Percentiles rank a stretch among this genome's conserved stretches.
phyloP scores from a whole-genome alignment of 1,140 invertebrate species.

The Euwallacea fornicatus region DNA sequence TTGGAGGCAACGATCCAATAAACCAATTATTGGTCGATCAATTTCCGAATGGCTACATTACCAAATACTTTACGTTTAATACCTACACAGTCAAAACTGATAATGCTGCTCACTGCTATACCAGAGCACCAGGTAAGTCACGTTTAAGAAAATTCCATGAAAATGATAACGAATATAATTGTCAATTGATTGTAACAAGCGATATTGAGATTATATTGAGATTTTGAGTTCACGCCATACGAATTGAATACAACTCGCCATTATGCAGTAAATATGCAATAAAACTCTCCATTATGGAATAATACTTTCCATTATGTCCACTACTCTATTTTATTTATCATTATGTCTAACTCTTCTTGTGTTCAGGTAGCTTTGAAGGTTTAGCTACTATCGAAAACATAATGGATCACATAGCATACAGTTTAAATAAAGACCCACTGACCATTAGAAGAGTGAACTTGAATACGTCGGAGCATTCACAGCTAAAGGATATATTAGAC shows the following conservation, averaged over 20 bases:
- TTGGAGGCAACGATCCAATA: conserved; percentile 37
- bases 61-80: conserved; percentile 25
- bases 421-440: conserved; percentile 66
- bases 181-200: no score
- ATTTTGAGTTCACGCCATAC: neutral
- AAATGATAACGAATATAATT: no score
- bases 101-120: conserved; percentile 28
- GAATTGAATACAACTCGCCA: neutral
- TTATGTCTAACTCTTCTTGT: neutral
- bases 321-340: no score
- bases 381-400: conserved; percentile 67
- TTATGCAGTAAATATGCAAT: neutral
- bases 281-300: neutral
- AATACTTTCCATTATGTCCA: neutral
- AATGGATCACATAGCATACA: conserved; percentile 79
- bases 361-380: conserved; percentile 2
- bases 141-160: neutral
- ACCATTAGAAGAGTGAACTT: conserved; percentile 69
- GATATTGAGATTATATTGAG: no score
- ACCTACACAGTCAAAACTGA: conserved; percentile 37
- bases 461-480: conserved; percentile 40
- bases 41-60: conserved; percentile 34
- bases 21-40: conserved; percentile 10
- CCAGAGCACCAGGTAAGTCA: conserved; percentile 39
- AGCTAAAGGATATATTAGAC: conserved; percentile 57